phyloP scores from a whole-genome alignment of 2,113 vertebrate genomes.

The Mellivora capensis region DNA sequence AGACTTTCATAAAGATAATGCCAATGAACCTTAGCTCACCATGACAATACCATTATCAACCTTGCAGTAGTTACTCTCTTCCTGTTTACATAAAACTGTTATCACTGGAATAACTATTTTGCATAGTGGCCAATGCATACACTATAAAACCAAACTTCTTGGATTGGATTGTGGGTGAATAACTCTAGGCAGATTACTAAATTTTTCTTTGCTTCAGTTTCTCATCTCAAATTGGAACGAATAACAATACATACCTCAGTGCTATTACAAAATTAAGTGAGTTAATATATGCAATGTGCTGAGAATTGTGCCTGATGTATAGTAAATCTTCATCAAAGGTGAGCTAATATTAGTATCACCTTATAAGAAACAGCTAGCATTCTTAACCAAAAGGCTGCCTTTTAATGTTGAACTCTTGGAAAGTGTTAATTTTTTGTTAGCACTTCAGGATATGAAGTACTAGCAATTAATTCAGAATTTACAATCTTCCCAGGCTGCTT shows the following conservation, averaged over 20 bases:
- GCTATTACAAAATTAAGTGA: not conserved
- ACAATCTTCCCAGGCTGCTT: not conserved
- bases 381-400: not conserved
- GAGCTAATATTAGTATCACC: slow-evolving; percentile 6
- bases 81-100: not conserved
- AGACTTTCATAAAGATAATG: not conserved
- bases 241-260: not conserved
- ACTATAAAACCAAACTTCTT: not conserved
- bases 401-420: not conserved
- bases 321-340: not conserved
- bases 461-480: not conserved
- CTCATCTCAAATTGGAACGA: not conserved
- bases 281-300: not conserved
- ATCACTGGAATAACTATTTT: not conserved
- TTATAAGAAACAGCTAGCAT: not conserved
- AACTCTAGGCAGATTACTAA: not conserved
- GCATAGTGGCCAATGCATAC: not conserved
- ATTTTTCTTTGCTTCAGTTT: not conserved
- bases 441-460: slow-evolving; percentile 1
- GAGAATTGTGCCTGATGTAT: not conserved
- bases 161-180: not conserved
- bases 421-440: not conserved
- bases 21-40: not conserved
- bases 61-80: no score
- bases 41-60: not conserved